A percentile compares a stretch with the other conserved stretches of the same genome.
These are phyloP conservation scores for Chloroclysta siterata DNA, from an alignment of 2,888 invertebrate genomes.

Conservation along the genomic window DNA sequence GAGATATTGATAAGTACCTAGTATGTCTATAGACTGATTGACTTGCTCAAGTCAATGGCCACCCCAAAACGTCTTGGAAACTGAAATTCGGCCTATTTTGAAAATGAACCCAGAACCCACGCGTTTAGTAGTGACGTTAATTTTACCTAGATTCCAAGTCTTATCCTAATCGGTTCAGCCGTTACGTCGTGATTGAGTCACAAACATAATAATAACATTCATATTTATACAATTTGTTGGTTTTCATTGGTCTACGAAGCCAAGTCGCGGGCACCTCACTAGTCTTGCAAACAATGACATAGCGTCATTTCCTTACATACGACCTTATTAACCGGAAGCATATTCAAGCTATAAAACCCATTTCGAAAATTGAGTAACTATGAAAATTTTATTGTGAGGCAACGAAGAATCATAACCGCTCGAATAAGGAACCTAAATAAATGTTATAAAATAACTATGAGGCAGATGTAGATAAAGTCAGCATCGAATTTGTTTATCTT, in stretches of 20 bases:
- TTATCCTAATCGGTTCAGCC: neutral
- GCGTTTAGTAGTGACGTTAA: too few species aligned
- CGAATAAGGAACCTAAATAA: too few species aligned
- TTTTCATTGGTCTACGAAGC: neutral
- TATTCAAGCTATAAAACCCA: constrained; percentile 13
- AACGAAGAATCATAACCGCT: constrained; percentile 16
- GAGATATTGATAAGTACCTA: constrained; percentile 42
- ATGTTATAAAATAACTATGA: constrained; percentile 10
- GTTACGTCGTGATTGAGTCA: neutral
- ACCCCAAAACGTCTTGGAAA: neutral
- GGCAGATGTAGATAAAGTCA: constrained; percentile 6
- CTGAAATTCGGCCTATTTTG: too few species aligned
- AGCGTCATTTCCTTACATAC: constrained; percentile 51
- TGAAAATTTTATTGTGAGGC: constrained; percentile 8
- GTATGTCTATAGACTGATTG: neutral
- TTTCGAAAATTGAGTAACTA: constrained; percentile 14
- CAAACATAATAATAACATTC: neutral
- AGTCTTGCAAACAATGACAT: constrained; percentile 57
- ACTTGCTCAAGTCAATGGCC: neutral
- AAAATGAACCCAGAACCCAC: too few species aligned
- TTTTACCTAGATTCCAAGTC: neutral
- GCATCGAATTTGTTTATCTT: constrained; percentile 16
- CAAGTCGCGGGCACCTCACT: neutral
- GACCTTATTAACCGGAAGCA: constrained; percentile 51
- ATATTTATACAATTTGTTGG: neutral